Percentiles rank a stretch among this genome's conserved stretches.
Conservation (phyloP, 2,888 invertebrate species). For the Buathra laborator region DNA sequence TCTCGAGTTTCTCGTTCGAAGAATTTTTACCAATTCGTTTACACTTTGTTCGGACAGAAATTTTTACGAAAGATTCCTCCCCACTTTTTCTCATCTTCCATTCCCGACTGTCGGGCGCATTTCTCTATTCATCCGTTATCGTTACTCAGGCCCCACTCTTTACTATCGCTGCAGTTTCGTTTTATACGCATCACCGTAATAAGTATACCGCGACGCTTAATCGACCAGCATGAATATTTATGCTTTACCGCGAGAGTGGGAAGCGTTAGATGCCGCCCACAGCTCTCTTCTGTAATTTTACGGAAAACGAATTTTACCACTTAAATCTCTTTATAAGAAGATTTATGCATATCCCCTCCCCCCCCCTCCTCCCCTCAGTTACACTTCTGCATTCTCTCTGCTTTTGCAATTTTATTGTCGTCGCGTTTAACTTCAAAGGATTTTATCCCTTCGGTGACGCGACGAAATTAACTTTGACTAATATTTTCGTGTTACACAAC, state of each 20-base stretch:
- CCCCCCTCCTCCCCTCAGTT: background rate
- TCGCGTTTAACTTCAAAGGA: conserved; percentile 5
- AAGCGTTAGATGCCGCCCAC: background rate
- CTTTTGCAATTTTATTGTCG: conserved; percentile 1
- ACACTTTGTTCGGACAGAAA: background rate
- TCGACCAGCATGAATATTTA: conserved; percentile 63
- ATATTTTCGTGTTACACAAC: background rate
- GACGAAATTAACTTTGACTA: background rate
- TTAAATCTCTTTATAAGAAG: conserved; percentile 56
- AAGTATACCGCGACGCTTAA: conserved; percentile 59
- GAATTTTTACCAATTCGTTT: conserved; percentile 43
- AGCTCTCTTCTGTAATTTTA: conserved; percentile 37
- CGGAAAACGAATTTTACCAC: conserved; percentile 45
- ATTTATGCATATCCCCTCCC: conserved; percentile 44
- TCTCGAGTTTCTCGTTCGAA: conserved; percentile 32
- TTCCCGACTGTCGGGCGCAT: conserved; percentile 17
- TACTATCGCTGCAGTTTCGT: conserved; percentile 34
- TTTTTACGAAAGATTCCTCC: background rate
- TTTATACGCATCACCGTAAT: conserved; percentile 46
- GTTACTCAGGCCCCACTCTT: conserved; percentile 24
- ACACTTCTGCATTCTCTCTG: background rate
- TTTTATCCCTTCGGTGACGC: background rate
- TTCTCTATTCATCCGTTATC: conserved; percentile 47
- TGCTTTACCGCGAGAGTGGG: conserved; percentile 14
- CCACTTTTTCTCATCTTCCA: conserved; percentile 23